Percentiles rank a stretch among this genome's conserved stretches.
These are phyloP conservation scores for Papilio machaon DNA, from an alignment of 1,140 invertebrate species.

Conservation along the genomic window DNA sequence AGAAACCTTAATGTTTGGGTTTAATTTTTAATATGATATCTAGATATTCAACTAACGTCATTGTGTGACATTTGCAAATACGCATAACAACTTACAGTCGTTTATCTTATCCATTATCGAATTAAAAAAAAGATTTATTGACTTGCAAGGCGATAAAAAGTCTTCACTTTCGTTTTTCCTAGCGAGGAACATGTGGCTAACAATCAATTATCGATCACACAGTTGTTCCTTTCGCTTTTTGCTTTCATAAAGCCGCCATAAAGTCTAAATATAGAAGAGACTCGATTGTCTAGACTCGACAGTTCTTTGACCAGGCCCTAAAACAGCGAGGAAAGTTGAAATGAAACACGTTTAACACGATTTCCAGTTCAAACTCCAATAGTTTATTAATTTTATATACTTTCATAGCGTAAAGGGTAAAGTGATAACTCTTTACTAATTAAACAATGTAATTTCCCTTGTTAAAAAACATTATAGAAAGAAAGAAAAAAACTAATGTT, in stretches of 20 bases:
- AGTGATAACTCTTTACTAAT: background rate
- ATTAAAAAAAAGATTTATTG: slow-evolving; percentile 8
- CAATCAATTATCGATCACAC: slow-evolving; percentile 35
- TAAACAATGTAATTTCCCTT: background rate
- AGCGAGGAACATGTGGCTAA: slow-evolving; percentile 32
- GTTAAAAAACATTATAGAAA: background rate
- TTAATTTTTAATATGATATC: too few species aligned
- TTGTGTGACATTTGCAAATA: background rate
- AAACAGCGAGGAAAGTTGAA: slow-evolving; percentile 74
- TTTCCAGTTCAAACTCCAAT: slow-evolving; percentile 41
- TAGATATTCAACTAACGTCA: background rate
- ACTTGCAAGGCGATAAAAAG: slow-evolving; percentile 3
- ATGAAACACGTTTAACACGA: slow-evolving; percentile 58
- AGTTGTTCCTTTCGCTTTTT: slow-evolving; percentile 39
- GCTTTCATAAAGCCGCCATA: slow-evolving; percentile 33
- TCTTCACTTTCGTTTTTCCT: slow-evolving; percentile 28
- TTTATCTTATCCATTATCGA: slow-evolving; percentile 4
- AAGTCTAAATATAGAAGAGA: slow-evolving; percentile 39
- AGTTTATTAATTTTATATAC: background rate
- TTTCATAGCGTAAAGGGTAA: background rate
- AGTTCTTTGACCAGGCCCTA: slow-evolving; percentile 64
- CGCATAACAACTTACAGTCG: background rate
- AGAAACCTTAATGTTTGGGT: too few species aligned
- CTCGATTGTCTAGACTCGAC: slow-evolving; percentile 48
- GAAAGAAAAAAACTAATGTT: background rate